Evolutionary conservation across 2,113 vertebrate genomes (phyloP), one percentile per base, ranked within the genome.

Genomic region (Myrmophylax atrothorax): DNA sequence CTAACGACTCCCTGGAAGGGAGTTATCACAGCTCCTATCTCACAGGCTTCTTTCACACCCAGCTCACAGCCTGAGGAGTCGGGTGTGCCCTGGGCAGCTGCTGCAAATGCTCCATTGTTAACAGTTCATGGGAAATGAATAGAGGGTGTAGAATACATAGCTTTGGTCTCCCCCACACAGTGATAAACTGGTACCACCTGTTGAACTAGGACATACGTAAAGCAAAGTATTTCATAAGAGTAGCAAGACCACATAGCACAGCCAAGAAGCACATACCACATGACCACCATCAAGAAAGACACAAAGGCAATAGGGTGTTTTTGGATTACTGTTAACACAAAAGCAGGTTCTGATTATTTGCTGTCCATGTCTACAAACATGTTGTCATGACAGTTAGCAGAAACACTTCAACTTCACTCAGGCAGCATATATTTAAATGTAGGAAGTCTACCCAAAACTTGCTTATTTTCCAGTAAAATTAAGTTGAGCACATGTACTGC

Each of bases 241-340:
- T 58, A 40, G 18, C 17, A 69, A 44, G 31, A 84, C 24, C 13
- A 15, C 19, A 12, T 2, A 12, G 20, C 10, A 12, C 18, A 64
- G 6, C 18, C 50, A 60, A 81, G 38, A 12, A 69, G 28, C 7
- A 31, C 17, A 10, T 14, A 60, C 3, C 13, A 18, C 22, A 37
- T 16, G 28, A 14, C 14, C 16, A 42, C 14, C 5, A 1, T 33
- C n/a, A 73, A 46, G 37, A 58, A 44, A 72, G 31, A 46, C 5
- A 5, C 19, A 63, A 58, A 81, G 5, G 24, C 55, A 76, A 31
- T 5, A 12, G 14, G 18, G 2, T 31, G 8, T 0, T 9, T 80
- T 62, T 64, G 12, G 28, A 63, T 64, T 64, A n/a, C 22, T 49
- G 1, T 59, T 72, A 55, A 59, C 23, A 55, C 11, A 63, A 67